These are phyloP conservation scores for Pristis pectinata DNA, from an alignment of 2,797 vertebrate genomes.

Conservation along the genomic window DNA sequence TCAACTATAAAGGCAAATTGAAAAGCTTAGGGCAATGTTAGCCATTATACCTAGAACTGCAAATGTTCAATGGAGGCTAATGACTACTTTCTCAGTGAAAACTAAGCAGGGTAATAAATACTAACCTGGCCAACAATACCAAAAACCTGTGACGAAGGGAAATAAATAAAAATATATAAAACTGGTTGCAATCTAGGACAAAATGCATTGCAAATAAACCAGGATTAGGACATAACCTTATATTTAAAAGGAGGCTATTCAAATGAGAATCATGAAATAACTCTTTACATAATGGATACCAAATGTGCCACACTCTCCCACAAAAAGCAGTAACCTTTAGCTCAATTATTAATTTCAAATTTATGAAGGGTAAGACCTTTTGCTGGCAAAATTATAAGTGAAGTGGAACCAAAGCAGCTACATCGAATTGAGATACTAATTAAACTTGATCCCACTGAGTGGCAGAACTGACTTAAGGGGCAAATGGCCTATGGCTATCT, in stretches of 20 bases:
- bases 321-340: not conserved
- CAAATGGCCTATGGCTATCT: too few relatives aligned
- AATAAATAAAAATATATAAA: not conserved
- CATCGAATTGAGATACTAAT: not conserved
- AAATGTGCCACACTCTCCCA: not conserved
- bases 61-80: too few relatives aligned
- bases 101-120: too few relatives aligned
- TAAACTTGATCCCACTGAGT: too few relatives aligned
- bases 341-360: not conserved
- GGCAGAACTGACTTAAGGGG: too few relatives aligned
- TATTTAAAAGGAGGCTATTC: not conserved
- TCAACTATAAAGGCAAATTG: too few relatives aligned
- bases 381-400: not conserved
- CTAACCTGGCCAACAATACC: too few relatives aligned
- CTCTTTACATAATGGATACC: not conserved
- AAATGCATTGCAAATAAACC: not conserved
- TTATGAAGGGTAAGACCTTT: too few relatives aligned
- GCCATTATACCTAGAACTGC: too few relatives aligned
- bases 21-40: too few relatives aligned
- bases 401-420: not conserved
- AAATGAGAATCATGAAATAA: not conserved
- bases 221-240: not conserved
- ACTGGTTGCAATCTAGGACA: not conserved
- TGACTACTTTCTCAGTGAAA: too few relatives aligned
- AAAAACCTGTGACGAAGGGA: too few relatives aligned